A percentile compares a stretch with the other conserved stretches of the same genome.
phyloP scores from a whole-genome alignment of 53 echinoderm and acorn worm genomes.

The Zoroaster sp. region DNA sequence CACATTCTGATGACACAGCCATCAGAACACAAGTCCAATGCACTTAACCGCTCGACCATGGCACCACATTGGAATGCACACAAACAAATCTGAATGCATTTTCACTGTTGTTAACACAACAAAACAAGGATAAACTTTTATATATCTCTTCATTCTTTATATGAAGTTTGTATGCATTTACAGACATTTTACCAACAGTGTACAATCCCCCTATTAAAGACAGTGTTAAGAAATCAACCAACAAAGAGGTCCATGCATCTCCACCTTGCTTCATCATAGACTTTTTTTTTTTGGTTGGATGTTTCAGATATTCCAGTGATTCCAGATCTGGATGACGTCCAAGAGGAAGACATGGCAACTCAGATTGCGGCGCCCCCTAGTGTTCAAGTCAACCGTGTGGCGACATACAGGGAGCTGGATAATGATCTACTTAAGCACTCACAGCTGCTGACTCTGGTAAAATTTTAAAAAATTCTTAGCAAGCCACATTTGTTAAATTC shows the following conservation, averaged over 20 bases:
- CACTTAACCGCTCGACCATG: too few species aligned
- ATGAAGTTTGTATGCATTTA: background rate
- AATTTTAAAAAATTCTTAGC: background rate
- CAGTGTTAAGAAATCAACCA: background rate
- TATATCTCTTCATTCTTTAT: background rate
- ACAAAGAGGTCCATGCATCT: background rate
- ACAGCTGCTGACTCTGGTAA: constrained; percentile 93
- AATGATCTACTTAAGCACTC: constrained; percentile 95
- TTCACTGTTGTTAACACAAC: background rate
- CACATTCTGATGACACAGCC: too few species aligned
- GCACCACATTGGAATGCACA: too few species aligned
- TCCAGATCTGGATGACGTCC: constrained; percentile 94
- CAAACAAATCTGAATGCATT: too few species aligned
- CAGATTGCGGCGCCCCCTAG: constrained; percentile 97
- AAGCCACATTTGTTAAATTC: background rate
- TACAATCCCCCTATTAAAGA: background rate
- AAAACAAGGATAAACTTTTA: background rate
- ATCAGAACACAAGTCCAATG: too few species aligned
- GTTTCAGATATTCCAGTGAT: constrained; percentile 90
- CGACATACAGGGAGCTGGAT: constrained; percentile 93
- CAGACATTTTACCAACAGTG: background rate
- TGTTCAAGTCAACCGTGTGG: constrained; percentile 93
- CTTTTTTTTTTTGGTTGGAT: background rate
- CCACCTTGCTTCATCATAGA: too few species aligned
- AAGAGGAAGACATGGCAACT: constrained; percentile 92